Evolutionary conservation across 2,797 vertebrate genomes (phyloP), one percentile per base, ranked within the genome.

Genomic region (Echiichthys vipera): DNA sequence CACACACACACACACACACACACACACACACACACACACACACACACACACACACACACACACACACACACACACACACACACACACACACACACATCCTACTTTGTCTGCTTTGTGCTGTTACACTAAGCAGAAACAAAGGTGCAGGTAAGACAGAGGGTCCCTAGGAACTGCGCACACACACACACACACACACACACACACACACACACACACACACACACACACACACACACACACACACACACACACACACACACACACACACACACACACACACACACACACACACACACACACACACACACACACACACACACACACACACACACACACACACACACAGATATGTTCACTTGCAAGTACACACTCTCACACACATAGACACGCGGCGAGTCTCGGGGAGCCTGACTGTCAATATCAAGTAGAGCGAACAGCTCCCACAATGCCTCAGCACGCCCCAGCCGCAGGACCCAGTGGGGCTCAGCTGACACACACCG

Each of bases 81-180:
- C 45, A 64, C 30, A 74, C 76, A 64, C 50, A 65, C 51, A 76
- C 20, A 74, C 1, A 82, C 64, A 85, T 74, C 79, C 81, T 82
- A 88, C 77, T 87, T 89, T 84, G 83, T 86, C 88, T 85, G 83
- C 88, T 89, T 85, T 90, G 89, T 88, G 91, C 81, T 92, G 89
- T 91, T 91, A 90, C 80, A 90, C 85, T 91, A 87, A 92, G 89
- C 84, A 90, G 88, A 92, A 93, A 93, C 92, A 93, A 94, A 93
- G 92, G 90, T 92, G 85, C 89, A 92, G 90, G 91, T 92, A 93
- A 92, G 91, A 91, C 83, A 78, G 83, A 87, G 84, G 64, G 62
- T 92, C 89, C 88, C 88, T 90, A 76, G 91, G 86, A 93, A 86
- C 84, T 58, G 67, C 54, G 64, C 69, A 24, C 74, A 83, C 84